A percentile compares a stretch with the other conserved stretches of the same genome.
These are phyloP conservation scores for Malurus cyaneus DNA, from an alignment of 2,113 vertebrate species.

Conservation along the genomic window DNA sequence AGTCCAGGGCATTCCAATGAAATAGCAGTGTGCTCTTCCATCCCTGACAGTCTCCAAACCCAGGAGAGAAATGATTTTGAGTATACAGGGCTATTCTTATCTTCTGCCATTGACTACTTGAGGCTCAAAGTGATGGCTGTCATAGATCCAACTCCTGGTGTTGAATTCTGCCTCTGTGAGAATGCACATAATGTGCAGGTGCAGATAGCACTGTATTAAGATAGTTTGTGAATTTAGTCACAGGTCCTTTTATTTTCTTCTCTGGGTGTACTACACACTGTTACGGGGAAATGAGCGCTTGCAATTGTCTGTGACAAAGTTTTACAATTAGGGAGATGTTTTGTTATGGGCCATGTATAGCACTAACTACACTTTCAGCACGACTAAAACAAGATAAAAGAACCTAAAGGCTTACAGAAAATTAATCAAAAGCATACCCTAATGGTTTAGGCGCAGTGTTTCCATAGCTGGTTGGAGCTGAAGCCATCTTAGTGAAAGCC, in stretches of 20 bases:
- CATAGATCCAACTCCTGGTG: background rate
- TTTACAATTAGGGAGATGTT: background rate
- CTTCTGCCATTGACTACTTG: background rate
- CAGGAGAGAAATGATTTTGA: background rate
- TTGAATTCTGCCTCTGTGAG: background rate
- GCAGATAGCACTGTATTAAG: background rate
- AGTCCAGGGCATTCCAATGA: background rate
- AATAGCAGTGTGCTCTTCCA: background rate
- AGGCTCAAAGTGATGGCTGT: background rate
- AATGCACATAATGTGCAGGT: background rate
- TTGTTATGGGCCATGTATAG: background rate
- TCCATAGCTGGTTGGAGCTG: conserved; percentile 89
- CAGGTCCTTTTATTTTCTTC: background rate
- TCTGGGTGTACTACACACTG: background rate
- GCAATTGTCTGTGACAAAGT: background rate
- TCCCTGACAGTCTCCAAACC: background rate
- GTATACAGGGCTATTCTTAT: background rate
- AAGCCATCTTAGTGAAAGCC: conserved; percentile 96
- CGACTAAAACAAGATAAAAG: background rate
- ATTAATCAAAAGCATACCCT: conserved; percentile 80
- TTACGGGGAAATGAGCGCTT: background rate
- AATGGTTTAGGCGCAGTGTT: conserved; percentile 88
- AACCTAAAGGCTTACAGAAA: background rate
- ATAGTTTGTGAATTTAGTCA: background rate
- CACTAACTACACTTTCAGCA: background rate